Conservation (phyloP, 1,140 invertebrate genomes). For the Bombus polaris region DNA sequence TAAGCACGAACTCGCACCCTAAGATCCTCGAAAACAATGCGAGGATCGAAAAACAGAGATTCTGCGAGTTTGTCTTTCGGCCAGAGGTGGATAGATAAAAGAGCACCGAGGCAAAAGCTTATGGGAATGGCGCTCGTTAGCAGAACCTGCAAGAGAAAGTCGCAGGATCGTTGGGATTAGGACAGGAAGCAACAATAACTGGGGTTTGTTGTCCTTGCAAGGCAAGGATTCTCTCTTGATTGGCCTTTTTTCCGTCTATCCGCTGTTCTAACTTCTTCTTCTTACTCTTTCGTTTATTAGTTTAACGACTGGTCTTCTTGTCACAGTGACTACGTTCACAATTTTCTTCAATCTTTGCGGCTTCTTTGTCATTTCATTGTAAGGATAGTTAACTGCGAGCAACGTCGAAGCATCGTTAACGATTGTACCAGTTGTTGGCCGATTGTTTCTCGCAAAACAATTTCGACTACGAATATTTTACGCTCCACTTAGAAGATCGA, state of each 20-base stretch:
- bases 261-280: neutral
- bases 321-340: neutral
- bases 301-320: constrained; percentile 1
- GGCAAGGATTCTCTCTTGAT: constrained; percentile 53
- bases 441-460: constrained; percentile 41
- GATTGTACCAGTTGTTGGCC: constrained; percentile 12
- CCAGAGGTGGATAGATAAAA: neutral
- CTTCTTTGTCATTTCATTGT: constrained; percentile 39
- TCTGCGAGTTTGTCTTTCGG: neutral
- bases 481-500: neutral
- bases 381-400: neutral
- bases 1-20: neutral
- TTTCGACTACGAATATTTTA: neutral
- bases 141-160: constrained; percentile 48
- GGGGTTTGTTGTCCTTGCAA: constrained; percentile 43
- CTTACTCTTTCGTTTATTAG: neutral
- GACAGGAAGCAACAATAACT: constrained; percentile 58
- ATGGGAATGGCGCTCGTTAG: constrained; percentile 72
- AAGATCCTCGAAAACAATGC: neutral
- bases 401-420: constrained; percentile 33
- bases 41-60: neutral
- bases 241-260: constrained; percentile 47
- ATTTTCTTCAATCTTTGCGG: constrained; percentile 56
- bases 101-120: constrained; percentile 23
- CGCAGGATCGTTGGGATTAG: constrained; percentile 62